A percentile compares a stretch with the other conserved stretches of the same genome.
phyloP scores from a whole-genome alignment of 35 echinoderm and acorn worm genomes.

The Ophiothrix spiculata region DNA sequence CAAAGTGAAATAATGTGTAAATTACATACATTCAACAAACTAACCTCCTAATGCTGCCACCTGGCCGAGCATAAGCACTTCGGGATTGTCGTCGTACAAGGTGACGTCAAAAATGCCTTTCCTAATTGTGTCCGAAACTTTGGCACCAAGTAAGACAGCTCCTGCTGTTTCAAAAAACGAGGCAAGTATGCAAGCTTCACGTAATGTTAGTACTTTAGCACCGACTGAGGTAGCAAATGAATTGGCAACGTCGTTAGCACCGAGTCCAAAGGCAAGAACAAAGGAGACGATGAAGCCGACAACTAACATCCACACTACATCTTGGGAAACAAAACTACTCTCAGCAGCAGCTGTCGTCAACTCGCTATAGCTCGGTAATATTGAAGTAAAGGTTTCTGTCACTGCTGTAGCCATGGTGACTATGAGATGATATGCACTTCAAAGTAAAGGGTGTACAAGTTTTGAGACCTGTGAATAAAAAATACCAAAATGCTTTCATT shows the following conservation, averaged over 20 bases:
- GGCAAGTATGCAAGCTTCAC: slow-evolving; percentile 66
- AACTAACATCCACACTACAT: slow-evolving; percentile 64
- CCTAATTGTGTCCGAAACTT: slow-evolving; percentile 82
- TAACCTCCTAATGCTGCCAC: slow-evolving; percentile 85
- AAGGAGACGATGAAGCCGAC: slow-evolving; percentile 88
- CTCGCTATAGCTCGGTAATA: not conserved
- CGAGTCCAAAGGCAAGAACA: slow-evolving; percentile 77
- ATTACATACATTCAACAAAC: no score
- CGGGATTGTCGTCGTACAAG: slow-evolving; percentile 78
- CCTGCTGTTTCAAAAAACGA: slow-evolving; percentile 94
- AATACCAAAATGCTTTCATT: no score
- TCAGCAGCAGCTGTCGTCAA: not conserved
- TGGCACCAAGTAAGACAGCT: slow-evolving; percentile 86
- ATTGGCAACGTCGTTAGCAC: slow-evolving; percentile 89
- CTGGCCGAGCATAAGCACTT: slow-evolving; percentile 80
- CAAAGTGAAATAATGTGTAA: no score
- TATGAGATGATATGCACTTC: no score
- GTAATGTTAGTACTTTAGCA: slow-evolving; percentile 64
- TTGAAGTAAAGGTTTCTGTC: not conserved
- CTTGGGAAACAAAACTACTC: not conserved
- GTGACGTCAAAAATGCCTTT: slow-evolving; percentile 93
- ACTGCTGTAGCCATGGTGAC: no score
- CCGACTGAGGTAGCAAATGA: slow-evolving; percentile 87
- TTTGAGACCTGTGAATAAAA: no score
- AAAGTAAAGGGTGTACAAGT: no score